Evolutionary conservation across 2,888 invertebrate species (phyloP), one percentile per base, ranked within the genome.

Genomic region (Epiblema foenella): DNA sequence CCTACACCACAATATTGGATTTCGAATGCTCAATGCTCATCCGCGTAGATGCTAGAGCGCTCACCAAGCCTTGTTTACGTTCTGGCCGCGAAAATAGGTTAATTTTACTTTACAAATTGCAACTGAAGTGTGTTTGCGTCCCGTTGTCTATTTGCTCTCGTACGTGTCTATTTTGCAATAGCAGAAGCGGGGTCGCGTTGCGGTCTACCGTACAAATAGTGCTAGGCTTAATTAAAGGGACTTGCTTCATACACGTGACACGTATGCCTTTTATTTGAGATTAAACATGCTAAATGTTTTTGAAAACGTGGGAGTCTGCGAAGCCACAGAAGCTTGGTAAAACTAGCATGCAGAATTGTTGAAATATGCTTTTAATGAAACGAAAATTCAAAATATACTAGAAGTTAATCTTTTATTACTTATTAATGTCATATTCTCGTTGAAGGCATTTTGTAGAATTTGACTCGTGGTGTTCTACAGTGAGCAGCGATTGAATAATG

Each of bases 101-200:
- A 66, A 54, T 66, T 60, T 66, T 52, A 42, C 20, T n/a, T 42
- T 10, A 62, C 63, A 39, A 70, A 66, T 54, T 66, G 65, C 60
- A 66, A 70, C 65, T 46, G 52, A 59, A 59, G 54, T 70, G 42
- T 64, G 56, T 65, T 70, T 52, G 65, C 62, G 39, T 39, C 58
- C 63, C 51, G 58, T 33, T 59, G 64, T 54, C 42, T 54, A 59
- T 57, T 59, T 68, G 62, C 29, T 15, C 51, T 17, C 24, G 54
- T 51, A 64, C 64, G 49, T 65, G 59, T 51, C 52, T 33, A 52
- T 51, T 52, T 51, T 33, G 51, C 37, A 12, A 52, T 4, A 33
- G 76, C 66, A 70, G 71, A 67, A 66, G 10, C 20, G 56, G 65
- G 67, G 75, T 77, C 74, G 73, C 15, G 73, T 77, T 77, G 77